These are phyloP conservation scores for Scaptomyza polygonia DNA, from an alignment of 2,888 invertebrate species.

Conservation along the genomic window DNA sequence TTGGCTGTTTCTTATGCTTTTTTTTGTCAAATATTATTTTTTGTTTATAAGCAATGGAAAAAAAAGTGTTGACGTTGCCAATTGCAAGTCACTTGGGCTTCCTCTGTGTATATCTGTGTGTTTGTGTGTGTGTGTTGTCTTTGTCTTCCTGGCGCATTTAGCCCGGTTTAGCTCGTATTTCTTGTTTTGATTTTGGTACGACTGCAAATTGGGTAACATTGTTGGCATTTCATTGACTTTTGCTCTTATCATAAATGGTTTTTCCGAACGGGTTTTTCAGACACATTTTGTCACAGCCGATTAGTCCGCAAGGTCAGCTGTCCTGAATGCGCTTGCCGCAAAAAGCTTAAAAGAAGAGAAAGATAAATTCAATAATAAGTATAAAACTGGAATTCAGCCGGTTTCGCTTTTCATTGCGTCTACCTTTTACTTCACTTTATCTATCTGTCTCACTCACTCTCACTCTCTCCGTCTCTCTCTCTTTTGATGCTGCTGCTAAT, in stretches of 20 bases:
- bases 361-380: background rate
- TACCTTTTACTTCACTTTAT: background rate
- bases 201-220: slow-evolving; percentile 71
- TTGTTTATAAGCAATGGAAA: slow-evolving; percentile 47
- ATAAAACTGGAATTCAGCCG: slow-evolving; percentile 52
- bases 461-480: background rate
- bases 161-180: slow-evolving; percentile 58
- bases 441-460: background rate
- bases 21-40: slow-evolving; percentile 20
- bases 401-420: slow-evolving; percentile 58
- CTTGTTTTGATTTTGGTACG: slow-evolving; percentile 58
- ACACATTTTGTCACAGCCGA: slow-evolving; percentile 19
- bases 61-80: slow-evolving; percentile 69
- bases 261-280: slow-evolving; percentile 62
- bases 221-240: slow-evolving; percentile 72
- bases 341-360: too few relatives aligned
- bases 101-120: slow-evolving; percentile 26
- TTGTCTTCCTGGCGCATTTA: slow-evolving; percentile 59
- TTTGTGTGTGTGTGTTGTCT: slow-evolving; percentile 24
- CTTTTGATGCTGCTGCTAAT: background rate
- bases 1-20: slow-evolving; percentile 14
- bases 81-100: slow-evolving; percentile 49
- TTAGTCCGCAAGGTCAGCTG: slow-evolving; percentile 60
- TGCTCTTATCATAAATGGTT: slow-evolving; percentile 66
- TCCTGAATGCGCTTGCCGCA: slow-evolving; percentile 29